Evolutionary conservation across 2,113 vertebrate genomes (phyloP), one percentile per base, ranked within the genome.

Genomic region (Lipotes vexillifer): DNA sequence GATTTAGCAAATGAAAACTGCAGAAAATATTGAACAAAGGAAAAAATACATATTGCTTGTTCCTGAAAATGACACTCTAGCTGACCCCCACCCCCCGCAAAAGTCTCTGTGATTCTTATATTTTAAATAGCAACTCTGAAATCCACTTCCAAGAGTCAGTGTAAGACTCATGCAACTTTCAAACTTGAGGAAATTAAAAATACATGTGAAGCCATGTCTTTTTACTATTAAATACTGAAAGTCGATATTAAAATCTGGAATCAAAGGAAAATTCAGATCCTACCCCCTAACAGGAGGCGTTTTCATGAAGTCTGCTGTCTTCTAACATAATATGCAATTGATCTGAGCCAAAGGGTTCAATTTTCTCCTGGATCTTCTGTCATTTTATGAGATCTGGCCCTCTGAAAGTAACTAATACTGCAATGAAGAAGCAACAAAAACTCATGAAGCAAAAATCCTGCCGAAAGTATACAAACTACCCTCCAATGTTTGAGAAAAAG

Each of bases 151-250:
- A 90, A 95, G 7, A 38, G 27, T 68, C 52, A 87, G 11, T 36
- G 72, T 74, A 81, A 95, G 17, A 21, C 14, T 88, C 59, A 71
- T 23, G 25, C 65, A 95, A 95, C n/a, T 94, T 97, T 96, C 65
- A 97, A 74, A 88, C 38, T 31, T 71, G 38, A 88, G 71, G 38
- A 96, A 95, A 97, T 92, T 97, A 89, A 93, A 97, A 94, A 68
- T 95, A 91, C 61, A 94, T 44, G 55, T 57, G 82, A 96, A 91
- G 38, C 44, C 36, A 27, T 57, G 12, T 36, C 61, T 91, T 82
- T 82, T 92, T 81, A 72, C 71, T 93, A 61, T 41, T 86, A 89
- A 95, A 81, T 49, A 82, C 9, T 88, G 33, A 21, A 69, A 89
- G 63, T 52, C 3, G 1, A 52, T 68, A 86, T 68, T 94, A 95